A percentile compares a stretch with the other conserved stretches of the same genome.
Evolutionary conservation across 2,888 invertebrate species (phyloP).

Genomic region (Torymus texanus): DNA sequence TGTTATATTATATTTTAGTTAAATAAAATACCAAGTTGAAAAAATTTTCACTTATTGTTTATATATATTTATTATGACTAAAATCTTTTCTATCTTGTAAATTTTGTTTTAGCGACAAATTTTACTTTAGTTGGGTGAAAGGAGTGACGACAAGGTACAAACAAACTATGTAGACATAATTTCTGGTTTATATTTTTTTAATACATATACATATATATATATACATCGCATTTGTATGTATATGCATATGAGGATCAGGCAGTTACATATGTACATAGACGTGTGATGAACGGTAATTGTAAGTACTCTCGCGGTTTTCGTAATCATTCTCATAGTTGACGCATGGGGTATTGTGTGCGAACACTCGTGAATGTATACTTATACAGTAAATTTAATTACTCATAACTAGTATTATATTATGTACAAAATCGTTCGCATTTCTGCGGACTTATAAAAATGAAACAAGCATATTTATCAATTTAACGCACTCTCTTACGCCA

Average conservation of each 20-base stretch:
- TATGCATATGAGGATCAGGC: slow-evolving; percentile 65
- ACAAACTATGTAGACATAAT: slow-evolving; percentile 20
- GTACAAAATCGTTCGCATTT: slow-evolving; percentile 37
- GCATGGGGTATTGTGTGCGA: slow-evolving; percentile 20
- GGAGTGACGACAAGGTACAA: background rate
- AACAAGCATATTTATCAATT: background rate
- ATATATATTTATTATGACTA: too few species aligned
- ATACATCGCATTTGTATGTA: slow-evolving; percentile 57
- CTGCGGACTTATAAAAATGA: background rate
- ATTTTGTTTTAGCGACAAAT: too few species aligned
- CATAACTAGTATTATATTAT: slow-evolving; percentile 29
- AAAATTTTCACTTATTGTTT: too few species aligned
- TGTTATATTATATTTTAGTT: too few species aligned
- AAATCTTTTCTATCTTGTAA: too few species aligned
- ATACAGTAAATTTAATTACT: slow-evolving; percentile 10
- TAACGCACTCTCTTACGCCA: background rate
- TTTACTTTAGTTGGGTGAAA: too few species aligned
- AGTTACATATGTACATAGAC: slow-evolving; percentile 74
- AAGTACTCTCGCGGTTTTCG: slow-evolving; percentile 46
- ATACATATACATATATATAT: slow-evolving; percentile 57
- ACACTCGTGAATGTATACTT: slow-evolving; percentile 28
- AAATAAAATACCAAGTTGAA: too few species aligned
- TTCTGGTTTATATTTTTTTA: slow-evolving; percentile 50
- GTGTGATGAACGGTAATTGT: slow-evolving; percentile 69
- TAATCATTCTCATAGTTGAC: slow-evolving; percentile 29